A percentile compares a stretch with the other conserved stretches of the same genome.
Evolutionary conservation across 2,113 vertebrate genomes (phyloP).

Genomic region (Lycocorax pyrrhopterus): DNA sequence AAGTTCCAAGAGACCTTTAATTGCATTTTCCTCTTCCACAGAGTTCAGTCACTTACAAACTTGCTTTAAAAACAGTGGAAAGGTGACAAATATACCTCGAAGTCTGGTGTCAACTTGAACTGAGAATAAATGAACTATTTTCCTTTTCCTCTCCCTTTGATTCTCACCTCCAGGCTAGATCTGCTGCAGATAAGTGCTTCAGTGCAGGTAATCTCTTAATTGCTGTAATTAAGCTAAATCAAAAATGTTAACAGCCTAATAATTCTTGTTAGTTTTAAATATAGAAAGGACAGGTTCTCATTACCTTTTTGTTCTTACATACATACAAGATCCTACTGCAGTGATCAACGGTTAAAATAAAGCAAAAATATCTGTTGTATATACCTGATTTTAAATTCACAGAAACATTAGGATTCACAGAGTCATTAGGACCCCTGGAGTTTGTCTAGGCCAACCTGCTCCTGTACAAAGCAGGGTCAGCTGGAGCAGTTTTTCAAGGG

Average conservation of each 20-base stretch:
- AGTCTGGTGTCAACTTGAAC: neutral
- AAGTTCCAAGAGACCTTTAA: neutral
- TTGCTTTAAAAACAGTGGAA: neutral
- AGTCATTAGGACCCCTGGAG: neutral
- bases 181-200: neutral
- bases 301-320: neutral
- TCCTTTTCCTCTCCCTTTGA: neutral
- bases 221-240: constrained; percentile 39
- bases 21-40: neutral
- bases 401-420: neutral
- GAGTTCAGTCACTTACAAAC: neutral
- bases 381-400: neutral
- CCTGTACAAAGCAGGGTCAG: neutral
- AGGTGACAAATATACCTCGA: neutral
- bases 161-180: constrained; percentile 26
- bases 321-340: neutral
- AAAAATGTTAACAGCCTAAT: constrained; percentile 44
- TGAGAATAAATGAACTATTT: neutral
- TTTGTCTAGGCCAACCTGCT: neutral
- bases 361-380: neutral
- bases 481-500: neutral
- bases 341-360: neutral
- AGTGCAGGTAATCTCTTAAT: constrained; percentile 38
- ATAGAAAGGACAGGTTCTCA: neutral
- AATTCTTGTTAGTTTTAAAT: constrained; percentile 14